Conservation (phyloP, 2,113 vertebrate species). For the Erinaceus europaeus region DNA sequence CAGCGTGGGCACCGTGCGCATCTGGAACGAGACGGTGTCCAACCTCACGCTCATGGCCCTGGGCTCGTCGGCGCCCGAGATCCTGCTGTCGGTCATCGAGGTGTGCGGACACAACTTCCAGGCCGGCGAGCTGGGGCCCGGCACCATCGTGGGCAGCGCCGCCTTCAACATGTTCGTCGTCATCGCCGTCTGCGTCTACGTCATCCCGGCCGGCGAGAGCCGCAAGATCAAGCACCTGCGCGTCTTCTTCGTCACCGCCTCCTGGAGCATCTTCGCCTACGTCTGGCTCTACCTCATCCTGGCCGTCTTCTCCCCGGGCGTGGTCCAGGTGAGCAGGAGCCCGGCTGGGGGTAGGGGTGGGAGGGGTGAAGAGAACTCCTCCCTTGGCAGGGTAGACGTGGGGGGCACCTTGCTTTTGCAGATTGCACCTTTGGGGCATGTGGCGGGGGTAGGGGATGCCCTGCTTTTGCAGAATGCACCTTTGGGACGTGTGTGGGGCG, state of each 20-base stretch:
- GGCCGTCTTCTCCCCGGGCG: slow-evolving; percentile 90
- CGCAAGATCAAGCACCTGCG: slow-evolving; percentile 95
- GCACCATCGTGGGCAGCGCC: slow-evolving; percentile 96
- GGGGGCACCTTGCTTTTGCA: too few species aligned
- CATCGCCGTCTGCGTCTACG: slow-evolving; percentile 92
- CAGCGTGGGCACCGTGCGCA: slow-evolving; percentile 92
- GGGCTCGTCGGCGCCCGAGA: slow-evolving; percentile 95
- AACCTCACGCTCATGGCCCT: slow-evolving; percentile 95
- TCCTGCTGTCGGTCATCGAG: slow-evolving; percentile 95
- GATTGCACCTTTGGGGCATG: too few species aligned
- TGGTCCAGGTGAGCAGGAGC: slow-evolving; percentile 85
- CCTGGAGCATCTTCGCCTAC: slow-evolving; percentile 99
- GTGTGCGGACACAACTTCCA: slow-evolving; percentile 93
- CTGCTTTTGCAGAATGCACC: too few species aligned
- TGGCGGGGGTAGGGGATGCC: too few species aligned
- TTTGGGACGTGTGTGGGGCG: too few species aligned
- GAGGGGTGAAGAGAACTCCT: too few species aligned
- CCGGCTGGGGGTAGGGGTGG: not conserved
- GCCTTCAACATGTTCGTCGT: slow-evolving; percentile 99
- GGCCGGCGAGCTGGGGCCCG: slow-evolving; percentile 91
- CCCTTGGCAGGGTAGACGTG: too few species aligned
- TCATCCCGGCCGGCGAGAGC: slow-evolving; percentile 89
- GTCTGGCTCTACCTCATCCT: slow-evolving; percentile 98
- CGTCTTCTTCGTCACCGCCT: slow-evolving; percentile 97
- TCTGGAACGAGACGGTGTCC: slow-evolving; percentile 98